These are phyloP conservation scores for Cyanoderma ruficeps DNA, from an alignment of 2,113 vertebrate genomes.

Conservation along the genomic window DNA sequence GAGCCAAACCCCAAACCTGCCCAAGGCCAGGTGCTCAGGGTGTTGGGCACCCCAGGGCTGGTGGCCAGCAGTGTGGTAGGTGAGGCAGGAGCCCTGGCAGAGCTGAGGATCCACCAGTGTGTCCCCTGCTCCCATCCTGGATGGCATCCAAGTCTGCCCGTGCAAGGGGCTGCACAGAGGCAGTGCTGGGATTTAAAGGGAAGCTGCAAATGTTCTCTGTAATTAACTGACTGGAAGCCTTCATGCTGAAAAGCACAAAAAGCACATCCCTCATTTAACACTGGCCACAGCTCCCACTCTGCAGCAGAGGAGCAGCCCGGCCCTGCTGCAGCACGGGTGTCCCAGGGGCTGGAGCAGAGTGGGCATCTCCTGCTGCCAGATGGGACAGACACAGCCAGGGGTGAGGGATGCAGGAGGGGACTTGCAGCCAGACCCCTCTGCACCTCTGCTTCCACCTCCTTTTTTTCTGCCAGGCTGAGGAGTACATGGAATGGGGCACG, in stretches of 20 bases:
- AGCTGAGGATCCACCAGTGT: background rate
- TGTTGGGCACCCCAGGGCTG: background rate
- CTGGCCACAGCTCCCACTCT: background rate
- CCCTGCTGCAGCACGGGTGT: background rate
- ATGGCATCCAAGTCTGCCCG: background rate
- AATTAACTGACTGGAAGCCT: background rate
- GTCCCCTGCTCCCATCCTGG: background rate
- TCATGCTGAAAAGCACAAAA: background rate
- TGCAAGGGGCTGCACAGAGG: background rate
- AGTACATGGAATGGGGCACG: background rate
- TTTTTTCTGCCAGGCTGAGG: background rate
- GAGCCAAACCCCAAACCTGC: background rate
- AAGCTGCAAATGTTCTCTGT: background rate
- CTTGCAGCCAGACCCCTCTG: background rate
- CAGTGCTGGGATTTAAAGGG: background rate
- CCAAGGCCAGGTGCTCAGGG: accelerated
- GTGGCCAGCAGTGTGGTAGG: background rate
- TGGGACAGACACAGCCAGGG: background rate
- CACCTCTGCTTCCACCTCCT: background rate
- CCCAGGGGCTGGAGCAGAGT: background rate
- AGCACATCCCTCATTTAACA: background rate
- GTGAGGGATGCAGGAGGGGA: background rate
- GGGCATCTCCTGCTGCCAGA: no score
- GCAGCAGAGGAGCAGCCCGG: accelerated
- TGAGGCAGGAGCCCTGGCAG: background rate